Base-by-base conservation (phyloP, 1,140 invertebrate genomes). In the Grapholita molesta region DNA sequence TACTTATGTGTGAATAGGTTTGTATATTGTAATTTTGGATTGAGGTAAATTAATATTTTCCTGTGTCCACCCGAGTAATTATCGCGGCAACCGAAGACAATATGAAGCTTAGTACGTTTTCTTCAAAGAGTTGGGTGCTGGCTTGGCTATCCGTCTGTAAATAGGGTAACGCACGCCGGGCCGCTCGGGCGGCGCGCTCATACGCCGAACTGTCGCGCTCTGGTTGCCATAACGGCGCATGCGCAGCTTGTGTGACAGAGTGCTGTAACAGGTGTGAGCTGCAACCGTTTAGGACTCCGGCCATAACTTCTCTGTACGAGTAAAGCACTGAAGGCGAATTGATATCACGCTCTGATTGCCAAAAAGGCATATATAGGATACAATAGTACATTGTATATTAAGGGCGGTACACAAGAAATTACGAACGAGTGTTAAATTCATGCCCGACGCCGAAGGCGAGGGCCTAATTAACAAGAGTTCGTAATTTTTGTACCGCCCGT, bases 211-310 rank as follows among this genome's bases (percentile, higher is more conserved):
- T 28, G 55, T 61, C 25, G 55, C 28, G 55, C 55, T 61, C 55
- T 61, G 55, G 55, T 61, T 61, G 55, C 28, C 24, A 61, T 61
- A 61, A 61, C 55, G 55, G 55, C 55, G 55, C 53, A 25, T 61
- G 55, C 18, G 55, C 28, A 61, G 24, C 5, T 1, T 15, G 55
- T 28, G 55, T 61, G 55, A 61, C 55, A 48, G 42, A 18, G 42
- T 61, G 55, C 25, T 28, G 25, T 28, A 30, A 15, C 55, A 28
- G 24, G 24, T 15, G 12, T 28, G 24, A 9, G 55, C 55, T 61
- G 55, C 25, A 61, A 61, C 25, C 28, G 25, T 28, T 61, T 28
- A 28, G 25, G 35, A 38, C n/a, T n/a, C n/a, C 8, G n/a, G 30
- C 24, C n/a, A 28, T 4, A 28, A 28, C 11, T 15, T 28, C 23